Conservation (phyloP, 2,888 invertebrate species). For the Drosophila merina region DNA sequence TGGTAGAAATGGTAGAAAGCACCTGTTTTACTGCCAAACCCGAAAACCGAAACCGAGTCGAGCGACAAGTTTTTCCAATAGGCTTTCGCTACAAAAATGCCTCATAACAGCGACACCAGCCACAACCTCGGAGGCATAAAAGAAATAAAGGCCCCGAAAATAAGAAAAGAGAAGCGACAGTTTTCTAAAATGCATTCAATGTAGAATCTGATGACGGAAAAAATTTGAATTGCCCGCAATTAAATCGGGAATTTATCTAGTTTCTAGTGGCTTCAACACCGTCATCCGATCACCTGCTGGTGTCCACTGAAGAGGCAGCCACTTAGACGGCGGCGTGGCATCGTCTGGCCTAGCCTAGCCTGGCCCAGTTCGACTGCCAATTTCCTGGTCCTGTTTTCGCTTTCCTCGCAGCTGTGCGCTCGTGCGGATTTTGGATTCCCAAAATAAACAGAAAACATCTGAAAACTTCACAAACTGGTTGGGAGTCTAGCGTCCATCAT, state of each 20-base stretch:
- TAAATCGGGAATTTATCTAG: constrained; percentile 71
- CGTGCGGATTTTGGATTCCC: constrained; percentile 1
- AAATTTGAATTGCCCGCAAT: constrained; percentile 75
- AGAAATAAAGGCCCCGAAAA: constrained; percentile 29
- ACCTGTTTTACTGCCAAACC: constrained; percentile 63
- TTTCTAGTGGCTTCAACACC: constrained; percentile 52
- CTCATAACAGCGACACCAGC: constrained; percentile 67
- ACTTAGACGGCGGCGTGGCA: background rate
- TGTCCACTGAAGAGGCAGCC: background rate
- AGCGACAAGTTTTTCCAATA: constrained; percentile 71
- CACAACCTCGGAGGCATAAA: constrained; percentile 10
- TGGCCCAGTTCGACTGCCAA: constrained; percentile 51
- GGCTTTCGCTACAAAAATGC: constrained; percentile 80
- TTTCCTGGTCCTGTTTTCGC: constrained; percentile 74
- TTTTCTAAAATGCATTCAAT: constrained; percentile 55
- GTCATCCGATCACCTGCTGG: constrained; percentile 45
- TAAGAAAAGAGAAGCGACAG: constrained; percentile 30
- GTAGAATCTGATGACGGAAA: constrained; percentile 56
- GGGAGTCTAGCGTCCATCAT: constrained; percentile 17
- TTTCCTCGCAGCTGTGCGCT: constrained; percentile 64
- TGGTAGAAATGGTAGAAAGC: constrained; percentile 58
- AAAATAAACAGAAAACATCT: constrained; percentile 30
- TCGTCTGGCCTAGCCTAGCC: constrained; percentile 24
- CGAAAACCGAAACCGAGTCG: constrained; percentile 38
- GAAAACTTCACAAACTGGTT: constrained; percentile 61